Base-by-base conservation (phyloP, 2,888 invertebrate genomes). In the Drosophila pseudotakahashii region DNA sequence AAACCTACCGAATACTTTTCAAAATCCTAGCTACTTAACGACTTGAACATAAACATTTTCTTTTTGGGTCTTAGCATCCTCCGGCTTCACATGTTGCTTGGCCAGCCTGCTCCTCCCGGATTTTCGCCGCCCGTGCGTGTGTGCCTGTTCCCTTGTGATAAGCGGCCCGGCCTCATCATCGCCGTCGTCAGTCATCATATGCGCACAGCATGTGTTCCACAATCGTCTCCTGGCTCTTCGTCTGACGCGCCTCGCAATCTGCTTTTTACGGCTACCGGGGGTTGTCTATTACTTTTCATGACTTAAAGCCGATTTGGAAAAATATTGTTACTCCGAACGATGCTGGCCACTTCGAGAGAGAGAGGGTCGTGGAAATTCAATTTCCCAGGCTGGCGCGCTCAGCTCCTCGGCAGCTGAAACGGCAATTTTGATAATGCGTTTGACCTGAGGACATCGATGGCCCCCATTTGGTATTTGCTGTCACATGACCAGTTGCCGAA, bases 221-320 rank as follows among this genome's bases (percentile, higher is more conserved):
- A 84, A 87, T 89, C 85, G 74, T 68, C 72, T 74, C 72, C 77
- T 75, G 84, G 73, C 78, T 71, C 41, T 34, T 10, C 11, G 66
- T 75, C 81, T 81, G 81, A 85, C 75, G 85, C 69, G 76, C 59
- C 73, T 83, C 75, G 83, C 84, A 85, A 85, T 85, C 85, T 85
- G 85, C 89, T 89, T 88, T 87, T 81, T 88, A 88, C 88, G 79
- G 19, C 47, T 32, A 47, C 30, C 55, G 72, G 68, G 89, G 88
- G 73, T 89, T 78, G 86, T 86, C 89, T 86, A 89, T 89, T 90
- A 89, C 78, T 88, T 90, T 90, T 89, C 81, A 89, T 90, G 90
- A 90, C 90, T 86, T 87, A 90, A 91, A 91, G 91, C 91, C 91
- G 91, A 91, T 91, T 91, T 89, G 77, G 77, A 81, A 89, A 90